Base-by-base conservation (phyloP, 2,888 invertebrate genomes). In the Eurytoma adleriae region DNA sequence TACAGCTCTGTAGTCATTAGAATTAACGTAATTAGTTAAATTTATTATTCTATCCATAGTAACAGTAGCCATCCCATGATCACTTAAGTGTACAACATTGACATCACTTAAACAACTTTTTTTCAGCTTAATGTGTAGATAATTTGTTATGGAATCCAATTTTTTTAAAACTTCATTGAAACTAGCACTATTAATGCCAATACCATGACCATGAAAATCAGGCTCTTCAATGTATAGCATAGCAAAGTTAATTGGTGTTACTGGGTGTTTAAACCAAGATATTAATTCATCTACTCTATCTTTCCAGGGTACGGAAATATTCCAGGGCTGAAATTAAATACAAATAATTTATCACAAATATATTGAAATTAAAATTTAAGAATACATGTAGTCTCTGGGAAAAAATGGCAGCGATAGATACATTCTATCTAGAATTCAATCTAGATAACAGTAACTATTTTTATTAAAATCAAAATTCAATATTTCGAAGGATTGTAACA, bases 211-310 rank as follows among this genome's bases (percentile, higher is more conserved):
- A 78, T 91, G 90, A 14, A 90, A 90, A 89, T 96, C 96, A 0
- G 96, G 96, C 85, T 95, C 94, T 84, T 95, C 94, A 85, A 94
- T 93, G 86, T 96, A 96, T 61, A 95, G 77, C 89, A 94, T 91
- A 0, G 94, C 93, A 73, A 96, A 90, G 91, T 96, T 95, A 0
- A 94, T 94, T 13, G 95, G 95, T 75, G 91, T 92, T 16, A 86
- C 85, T 4, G 91, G 90, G 88, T 94, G 87, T 18, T 88, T 90
- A 70, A 94, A 91, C 95, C 95, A 95, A 0, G 91, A 89, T 40
- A 95, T 90, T 0, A 92, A 52, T 40, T 88, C 92, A 83, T 95
- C 94, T 18, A 95, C 90, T 64, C 95, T 90, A 5, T 91, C 86
- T 83, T 91, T 89, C 91, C 93, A 93, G 62, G 92, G 87, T 5